Evolutionary conservation across 2,888 invertebrate species (phyloP), one percentile per base, ranked within the genome.

Genomic region (Odontothrips loti): DNA sequence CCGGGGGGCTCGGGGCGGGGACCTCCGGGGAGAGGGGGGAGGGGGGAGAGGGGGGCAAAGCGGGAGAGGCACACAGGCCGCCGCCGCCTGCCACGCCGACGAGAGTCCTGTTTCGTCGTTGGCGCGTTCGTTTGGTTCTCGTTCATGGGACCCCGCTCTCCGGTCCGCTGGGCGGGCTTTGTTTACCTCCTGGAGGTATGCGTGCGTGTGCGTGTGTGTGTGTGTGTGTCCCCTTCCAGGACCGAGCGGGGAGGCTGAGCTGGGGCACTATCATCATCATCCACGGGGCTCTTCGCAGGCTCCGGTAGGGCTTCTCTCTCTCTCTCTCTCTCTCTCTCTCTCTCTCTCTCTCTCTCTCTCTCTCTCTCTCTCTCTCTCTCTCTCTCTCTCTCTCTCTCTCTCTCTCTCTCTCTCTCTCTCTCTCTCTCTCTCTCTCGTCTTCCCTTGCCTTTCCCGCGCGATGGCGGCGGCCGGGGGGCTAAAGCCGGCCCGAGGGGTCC

Each of bases 161-260:
- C n/a, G 34, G 34, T 43, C 34, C 34, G 9, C 68, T 9, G 68
- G 68, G 6, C 51, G 23, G 23, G 68, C 68, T 68, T 68, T 68
- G 68, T 68, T 68, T 68, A 68, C 68, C 11, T 68, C 68, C 68
- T 23, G 68, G 68, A n/a, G 27, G 68, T 11, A 23, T 68, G 68
- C 1, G 68, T 68, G 11, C 20, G 58, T 58, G 20, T 23, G 68
- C 23, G 68, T 51, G 68, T 68, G 23, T 58, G 68, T 51, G 68
- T 68, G 23, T 15, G 58, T 58, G 17, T n/a, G 63, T 23, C 68
- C n/a, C n/a, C 68, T 23, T 68, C 23, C 23, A 23, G 68, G 27
- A 68, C 23, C 11, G 68, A 68, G 20, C 20, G n/a, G n/a, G 63
- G 63, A 63, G 63, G 63, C 63, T 9, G 48, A 51, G 20, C n/a